Evolutionary conservation across 2,113 vertebrate genomes (phyloP).

Genomic region (Pseudonaja textilis): DNA sequence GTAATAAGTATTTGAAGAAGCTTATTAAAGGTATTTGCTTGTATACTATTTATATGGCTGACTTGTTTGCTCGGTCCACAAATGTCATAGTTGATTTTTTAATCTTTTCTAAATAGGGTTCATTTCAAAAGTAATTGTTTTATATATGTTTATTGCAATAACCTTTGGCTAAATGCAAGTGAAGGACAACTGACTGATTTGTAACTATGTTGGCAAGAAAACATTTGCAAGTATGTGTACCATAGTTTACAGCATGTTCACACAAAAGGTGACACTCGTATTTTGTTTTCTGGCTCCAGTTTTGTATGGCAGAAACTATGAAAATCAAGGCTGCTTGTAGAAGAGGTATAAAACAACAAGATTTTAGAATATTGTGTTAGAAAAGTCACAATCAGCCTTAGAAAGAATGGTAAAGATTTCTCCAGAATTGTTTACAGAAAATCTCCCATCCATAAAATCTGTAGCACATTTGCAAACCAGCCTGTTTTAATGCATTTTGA

Average conservation of each 20-base stretch:
- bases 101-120: not conserved
- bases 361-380: not conserved
- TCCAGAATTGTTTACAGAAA: conserved; percentile 27
- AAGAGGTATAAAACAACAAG: not conserved
- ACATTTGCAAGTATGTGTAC: not conserved
- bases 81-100: not conserved
- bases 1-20: not conserved
- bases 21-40: not conserved
- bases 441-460: conserved; percentile 11
- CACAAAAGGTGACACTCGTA: not conserved
- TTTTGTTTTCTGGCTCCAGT: not conserved
- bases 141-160: not conserved
- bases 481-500: conserved; percentile 58
- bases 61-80: not conserved
- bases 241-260: not conserved
- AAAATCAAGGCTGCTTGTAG: not conserved
- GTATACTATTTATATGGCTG: not conserved
- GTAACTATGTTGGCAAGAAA: not conserved
- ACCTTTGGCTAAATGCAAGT: not conserved
- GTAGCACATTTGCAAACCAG: conserved; percentile 44
- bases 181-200: not conserved
- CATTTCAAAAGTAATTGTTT: not conserved
- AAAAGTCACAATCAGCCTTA: not conserved
- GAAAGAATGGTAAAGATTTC: not conserved
- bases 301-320: not conserved